Base-by-base conservation (phyloP, 2,797 vertebrate species). In the Sebastes reedi region DNA sequence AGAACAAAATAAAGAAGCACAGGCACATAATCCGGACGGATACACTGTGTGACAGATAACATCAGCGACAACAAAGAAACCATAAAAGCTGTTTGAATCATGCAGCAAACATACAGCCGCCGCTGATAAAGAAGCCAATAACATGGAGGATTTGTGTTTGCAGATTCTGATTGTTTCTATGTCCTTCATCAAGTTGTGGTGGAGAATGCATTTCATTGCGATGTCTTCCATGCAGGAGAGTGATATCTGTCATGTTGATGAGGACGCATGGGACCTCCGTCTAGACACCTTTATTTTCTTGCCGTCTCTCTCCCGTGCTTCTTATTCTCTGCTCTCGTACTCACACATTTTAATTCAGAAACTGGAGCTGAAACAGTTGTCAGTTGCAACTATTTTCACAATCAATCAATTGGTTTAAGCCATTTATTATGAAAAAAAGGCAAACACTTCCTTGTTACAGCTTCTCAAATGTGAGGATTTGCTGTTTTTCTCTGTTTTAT, bases 41-140 rank as follows among this genome's bases (percentile, higher is more conserved):
- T 55, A 61, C 72, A 68, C 67, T 30, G 77, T 74, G 52, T 65
- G 79, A 86, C 54, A 42, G 70, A 77, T 78, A 67, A 50, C 64
- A 87, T 80, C 80, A 67, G 71, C 79, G 16, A 22, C 14, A 42
- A 11, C 65, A 82, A 56, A 77, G 55, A 61, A 36, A 9, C 34
- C 36, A 60, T 42, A 56, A 59, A 72, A 78, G 54, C 67, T 20
- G 10, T 39, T 82, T 67, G 64, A 83, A 27, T 78, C 32, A 25
- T 52, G 59, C 67, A 34, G 67, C 18, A 76, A 73, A 80, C 69
- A 71, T 61, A 7, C 42, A 67, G 54, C 70, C 5, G 69, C 69
- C 69, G 2, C 72, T 61, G 81, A 77, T 81, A 71, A 67, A 79
- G 55, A 70, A 24, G 52, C 56, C 71, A 22, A 52, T 67, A 55